A percentile compares a stretch with the other conserved stretches of the same genome.
These are phyloP conservation scores for Amphiduros pacificus DNA, from an alignment of 2,888 invertebrate genomes.

Conservation along the genomic window DNA sequence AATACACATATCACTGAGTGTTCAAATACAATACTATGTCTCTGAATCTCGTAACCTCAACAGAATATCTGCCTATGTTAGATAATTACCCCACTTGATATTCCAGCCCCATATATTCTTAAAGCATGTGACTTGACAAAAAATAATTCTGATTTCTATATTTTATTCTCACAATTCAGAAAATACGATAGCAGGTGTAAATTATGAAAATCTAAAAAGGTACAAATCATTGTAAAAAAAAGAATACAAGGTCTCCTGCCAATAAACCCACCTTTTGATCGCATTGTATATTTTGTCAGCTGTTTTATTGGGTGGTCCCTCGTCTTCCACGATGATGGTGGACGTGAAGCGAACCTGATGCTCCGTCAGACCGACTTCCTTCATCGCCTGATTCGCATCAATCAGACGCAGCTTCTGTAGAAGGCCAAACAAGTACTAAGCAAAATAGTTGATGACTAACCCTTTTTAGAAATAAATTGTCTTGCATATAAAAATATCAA, in stretches of 20 bases:
- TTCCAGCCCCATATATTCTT: too few relatives aligned
- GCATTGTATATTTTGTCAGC: slow-evolving; percentile 77
- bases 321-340: slow-evolving; percentile 68
- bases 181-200: too few relatives aligned
- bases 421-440: slow-evolving; percentile 11
- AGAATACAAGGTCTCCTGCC: background rate
- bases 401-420: slow-evolving; percentile 74
- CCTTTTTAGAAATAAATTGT: too few relatives aligned
- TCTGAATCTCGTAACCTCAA: too few relatives aligned
- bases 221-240: too few relatives aligned
- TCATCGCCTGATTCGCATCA: slow-evolving; percentile 84
- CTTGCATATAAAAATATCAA: too few relatives aligned
- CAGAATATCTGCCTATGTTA: background rate
- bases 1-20: too few relatives aligned
- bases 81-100: background rate
- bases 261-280: slow-evolving; percentile 66
- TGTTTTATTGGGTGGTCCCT: slow-evolving; percentile 74
- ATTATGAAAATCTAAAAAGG: background rate
- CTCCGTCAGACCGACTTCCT: slow-evolving; percentile 80
- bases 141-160: too few relatives aligned
- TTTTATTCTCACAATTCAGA: too few relatives aligned
- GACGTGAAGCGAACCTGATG: slow-evolving; percentile 80
- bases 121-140: too few relatives aligned
- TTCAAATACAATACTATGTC: too few relatives aligned
- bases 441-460: too few relatives aligned